A percentile compares a stretch with the other conserved stretches of the same genome.
phyloP scores from a whole-genome alignment of 2,113 vertebrate species.

The Toxostoma redivivum region DNA sequence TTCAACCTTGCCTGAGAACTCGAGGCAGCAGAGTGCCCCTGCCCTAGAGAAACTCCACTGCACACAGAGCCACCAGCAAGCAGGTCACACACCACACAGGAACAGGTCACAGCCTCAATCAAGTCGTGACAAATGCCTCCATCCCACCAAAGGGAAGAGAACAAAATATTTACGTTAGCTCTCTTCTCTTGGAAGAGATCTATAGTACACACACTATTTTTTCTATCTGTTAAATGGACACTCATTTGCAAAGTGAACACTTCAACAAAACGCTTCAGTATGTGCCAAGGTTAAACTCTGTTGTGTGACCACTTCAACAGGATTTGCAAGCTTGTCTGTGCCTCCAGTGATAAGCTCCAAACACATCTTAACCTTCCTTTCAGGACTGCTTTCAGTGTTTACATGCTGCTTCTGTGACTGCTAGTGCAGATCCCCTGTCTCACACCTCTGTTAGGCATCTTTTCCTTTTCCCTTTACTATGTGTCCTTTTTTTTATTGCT shows the following conservation, averaged over 20 bases:
- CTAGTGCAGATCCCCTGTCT: background rate
- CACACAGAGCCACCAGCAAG: background rate
- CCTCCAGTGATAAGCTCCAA: background rate
- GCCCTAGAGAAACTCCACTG: background rate
- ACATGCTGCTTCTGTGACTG: background rate
- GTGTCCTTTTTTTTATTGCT: background rate
- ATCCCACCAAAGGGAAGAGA: background rate
- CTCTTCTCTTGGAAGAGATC: background rate
- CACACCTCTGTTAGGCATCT: background rate
- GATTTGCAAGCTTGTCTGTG: background rate
- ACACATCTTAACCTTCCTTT: background rate
- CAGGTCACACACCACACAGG: background rate
- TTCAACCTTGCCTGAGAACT: background rate
- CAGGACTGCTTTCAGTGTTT: background rate
- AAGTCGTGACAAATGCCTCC: background rate
- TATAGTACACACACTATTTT: rapidly evolving
- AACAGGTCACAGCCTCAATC: background rate
- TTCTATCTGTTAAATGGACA: background rate
- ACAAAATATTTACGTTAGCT: background rate
- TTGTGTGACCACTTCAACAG: background rate
- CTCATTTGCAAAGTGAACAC: background rate
- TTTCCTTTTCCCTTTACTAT: background rate
- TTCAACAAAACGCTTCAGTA: background rate
- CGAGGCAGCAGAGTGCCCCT: rapidly evolving
- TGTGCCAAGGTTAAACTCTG: background rate